phyloP scores from a whole-genome alignment of 1,140 invertebrate genomes.

The Adelges cooleyi region DNA sequence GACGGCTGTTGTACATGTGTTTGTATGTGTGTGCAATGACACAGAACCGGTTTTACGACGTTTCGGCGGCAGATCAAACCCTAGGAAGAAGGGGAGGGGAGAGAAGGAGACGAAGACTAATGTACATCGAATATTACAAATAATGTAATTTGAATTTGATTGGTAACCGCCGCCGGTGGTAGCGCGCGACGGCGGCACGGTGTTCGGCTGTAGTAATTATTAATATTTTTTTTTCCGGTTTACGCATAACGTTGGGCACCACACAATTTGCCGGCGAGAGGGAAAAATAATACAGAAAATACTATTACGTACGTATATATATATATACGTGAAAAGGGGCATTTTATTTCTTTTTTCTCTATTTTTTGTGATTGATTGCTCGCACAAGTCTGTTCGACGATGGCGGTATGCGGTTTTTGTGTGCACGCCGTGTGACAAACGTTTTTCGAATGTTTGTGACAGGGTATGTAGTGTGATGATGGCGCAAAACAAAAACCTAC shows the following conservation, averaged over 20 bases:
- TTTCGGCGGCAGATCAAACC: conserved; percentile 20
- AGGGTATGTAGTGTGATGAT: neutral
- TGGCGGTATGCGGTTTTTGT: conserved; percentile 14
- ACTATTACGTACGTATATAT: no score
- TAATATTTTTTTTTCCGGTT: neutral
- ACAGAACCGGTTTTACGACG: conserved; percentile 6
- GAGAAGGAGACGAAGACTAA: neutral
- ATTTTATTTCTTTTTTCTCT: neutral
- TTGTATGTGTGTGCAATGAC: neutral
- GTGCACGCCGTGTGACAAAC: conserved; percentile 22
- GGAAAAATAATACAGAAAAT: neutral
- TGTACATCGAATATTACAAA: conserved; percentile 27
- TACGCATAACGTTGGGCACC: neutral
- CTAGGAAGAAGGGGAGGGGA: neutral
- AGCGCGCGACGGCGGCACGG: neutral
- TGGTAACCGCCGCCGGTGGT: neutral
- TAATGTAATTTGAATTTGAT: conserved; percentile 24
- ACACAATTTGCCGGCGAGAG: neutral
- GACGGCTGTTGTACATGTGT: neutral
- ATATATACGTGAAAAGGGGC: neutral
- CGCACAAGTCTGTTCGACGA: neutral
- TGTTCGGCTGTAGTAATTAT: conserved; percentile 4
- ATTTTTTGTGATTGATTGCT: conserved; percentile 18
- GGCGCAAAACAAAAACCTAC: no score
- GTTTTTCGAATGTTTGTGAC: conserved; percentile 28